Evolutionary conservation across 2,113 vertebrate genomes (phyloP).

Genomic region (Toxotes jaculatrix): DNA sequence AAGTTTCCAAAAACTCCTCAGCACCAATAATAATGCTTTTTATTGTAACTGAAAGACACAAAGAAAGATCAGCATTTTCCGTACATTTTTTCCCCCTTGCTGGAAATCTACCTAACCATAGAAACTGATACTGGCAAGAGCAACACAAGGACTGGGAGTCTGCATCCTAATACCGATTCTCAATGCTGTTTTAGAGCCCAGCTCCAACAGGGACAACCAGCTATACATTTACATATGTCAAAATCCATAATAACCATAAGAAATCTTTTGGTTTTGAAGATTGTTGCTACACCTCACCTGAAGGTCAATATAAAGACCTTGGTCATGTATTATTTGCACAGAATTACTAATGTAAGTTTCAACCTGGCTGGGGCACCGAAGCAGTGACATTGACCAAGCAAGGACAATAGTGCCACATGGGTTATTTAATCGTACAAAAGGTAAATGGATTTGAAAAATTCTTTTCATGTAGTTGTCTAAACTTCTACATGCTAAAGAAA

Average conservation of each 20-base stretch:
- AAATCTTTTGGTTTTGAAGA: not conserved
- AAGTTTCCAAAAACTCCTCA: slow-evolving; percentile 26
- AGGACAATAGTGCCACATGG: not conserved
- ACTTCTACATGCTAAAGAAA: not conserved
- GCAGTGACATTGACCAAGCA: not conserved
- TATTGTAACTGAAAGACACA: slow-evolving; percentile 44
- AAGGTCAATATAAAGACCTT: not conserved
- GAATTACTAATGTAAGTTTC: not conserved
- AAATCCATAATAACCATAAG: slow-evolving; percentile 2
- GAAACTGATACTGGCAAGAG: slow-evolving; percentile 21
- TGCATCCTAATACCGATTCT: not conserved
- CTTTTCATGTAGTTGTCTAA: not conserved
- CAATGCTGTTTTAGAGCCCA: slow-evolving; percentile 10
- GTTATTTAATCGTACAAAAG: not conserved
- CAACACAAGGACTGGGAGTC: slow-evolving; percentile 1
- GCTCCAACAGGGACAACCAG: slow-evolving; percentile 3
- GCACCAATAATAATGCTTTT: slow-evolving; percentile 38
- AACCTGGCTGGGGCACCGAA: not conserved
- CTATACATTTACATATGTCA: not conserved
- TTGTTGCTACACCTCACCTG: not conserved
- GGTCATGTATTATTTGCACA: not conserved
- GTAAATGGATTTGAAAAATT: not conserved
- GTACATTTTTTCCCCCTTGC: not conserved
- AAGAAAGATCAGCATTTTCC: slow-evolving; percentile 40
- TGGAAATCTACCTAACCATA: slow-evolving; percentile 21